These are phyloP conservation scores for Isotomurus palustris DNA, from an alignment of 2,888 invertebrate genomes.

Conservation along the genomic window DNA sequence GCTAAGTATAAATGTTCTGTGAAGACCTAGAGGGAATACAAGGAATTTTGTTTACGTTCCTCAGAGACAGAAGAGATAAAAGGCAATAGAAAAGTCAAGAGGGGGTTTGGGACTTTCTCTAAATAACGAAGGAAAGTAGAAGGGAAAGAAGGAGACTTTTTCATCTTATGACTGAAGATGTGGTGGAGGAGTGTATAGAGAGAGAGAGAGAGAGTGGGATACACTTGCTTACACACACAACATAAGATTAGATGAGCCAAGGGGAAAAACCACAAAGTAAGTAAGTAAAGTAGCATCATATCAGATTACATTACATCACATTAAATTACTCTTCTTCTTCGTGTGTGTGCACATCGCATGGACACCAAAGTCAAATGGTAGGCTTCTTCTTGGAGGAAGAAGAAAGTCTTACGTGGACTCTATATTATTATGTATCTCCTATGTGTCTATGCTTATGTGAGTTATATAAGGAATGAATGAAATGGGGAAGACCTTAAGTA, in stretches of 20 bases:
- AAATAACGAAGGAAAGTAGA: slow-evolving; percentile 8
- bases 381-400: no score
- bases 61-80: slow-evolving; percentile 16
- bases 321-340: slow-evolving; percentile 31
- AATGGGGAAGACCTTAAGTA: no score
- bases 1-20: no score
- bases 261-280: slow-evolving; percentile 16
- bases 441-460: no score
- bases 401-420: no score
- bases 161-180: no score
- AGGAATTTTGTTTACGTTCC: slow-evolving; percentile 16
- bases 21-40: neutral
- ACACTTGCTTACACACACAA: neutral
- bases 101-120: slow-evolving; percentile 13
- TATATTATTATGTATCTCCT: no score
- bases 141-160: neutral
- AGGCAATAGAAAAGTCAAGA: slow-evolving; percentile 18
- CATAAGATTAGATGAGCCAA: slow-evolving; percentile 13
- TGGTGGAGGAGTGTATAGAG: no score
- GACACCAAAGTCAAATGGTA: no score
- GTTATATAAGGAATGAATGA: no score
- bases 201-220: no score
- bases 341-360: no score
- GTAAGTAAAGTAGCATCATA: slow-evolving; percentile 25
- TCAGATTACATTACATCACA: slow-evolving; percentile 41